Evolutionary conservation across 2,888 invertebrate genomes (phyloP).

Genomic region (Limnephilus auricula): DNA sequence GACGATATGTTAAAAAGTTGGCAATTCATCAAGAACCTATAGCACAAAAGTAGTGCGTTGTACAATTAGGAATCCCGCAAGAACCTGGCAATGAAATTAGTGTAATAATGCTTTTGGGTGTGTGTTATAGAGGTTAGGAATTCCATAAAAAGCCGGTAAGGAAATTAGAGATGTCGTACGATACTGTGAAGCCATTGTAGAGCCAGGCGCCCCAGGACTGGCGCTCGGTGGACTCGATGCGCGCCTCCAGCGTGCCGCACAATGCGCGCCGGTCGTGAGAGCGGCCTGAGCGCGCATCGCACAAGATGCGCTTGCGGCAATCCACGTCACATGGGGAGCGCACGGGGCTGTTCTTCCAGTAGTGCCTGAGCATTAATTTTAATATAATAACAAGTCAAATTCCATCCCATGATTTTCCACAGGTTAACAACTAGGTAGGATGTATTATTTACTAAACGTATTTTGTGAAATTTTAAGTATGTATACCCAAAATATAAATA

Average conservation of each 20-base stretch:
- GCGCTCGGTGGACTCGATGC: conserved; percentile 86
- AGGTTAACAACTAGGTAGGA: no score
- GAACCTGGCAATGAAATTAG: neutral
- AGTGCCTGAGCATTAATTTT: conserved; percentile 80
- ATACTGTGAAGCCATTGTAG: conserved; percentile 90
- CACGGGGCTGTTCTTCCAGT: conserved; percentile 93
- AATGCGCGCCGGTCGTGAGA: conserved; percentile 91
- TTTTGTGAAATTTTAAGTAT: no score
- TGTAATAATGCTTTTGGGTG: neutral
- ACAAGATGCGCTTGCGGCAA: conserved; percentile 90
- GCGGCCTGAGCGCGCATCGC: conserved; percentile 91
- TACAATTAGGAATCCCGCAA: neutral
- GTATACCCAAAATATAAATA: conserved; percentile 51
- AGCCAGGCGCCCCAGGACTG: conserved; percentile 93
- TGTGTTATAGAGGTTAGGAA: neutral
- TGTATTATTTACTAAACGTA: no score
- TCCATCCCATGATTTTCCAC: no score
- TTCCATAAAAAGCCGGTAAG: conserved; percentile 60
- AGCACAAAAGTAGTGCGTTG: neutral
- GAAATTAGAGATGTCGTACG: conserved; percentile 80
- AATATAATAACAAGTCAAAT: no score
- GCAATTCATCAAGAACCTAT: neutral
- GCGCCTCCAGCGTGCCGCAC: conserved; percentile 89
- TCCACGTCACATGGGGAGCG: conserved; percentile 89
- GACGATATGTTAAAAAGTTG: neutral